Base-by-base conservation (phyloP, 2,797 vertebrate species). In the Sternarchorhynchus goeldii region DNA sequence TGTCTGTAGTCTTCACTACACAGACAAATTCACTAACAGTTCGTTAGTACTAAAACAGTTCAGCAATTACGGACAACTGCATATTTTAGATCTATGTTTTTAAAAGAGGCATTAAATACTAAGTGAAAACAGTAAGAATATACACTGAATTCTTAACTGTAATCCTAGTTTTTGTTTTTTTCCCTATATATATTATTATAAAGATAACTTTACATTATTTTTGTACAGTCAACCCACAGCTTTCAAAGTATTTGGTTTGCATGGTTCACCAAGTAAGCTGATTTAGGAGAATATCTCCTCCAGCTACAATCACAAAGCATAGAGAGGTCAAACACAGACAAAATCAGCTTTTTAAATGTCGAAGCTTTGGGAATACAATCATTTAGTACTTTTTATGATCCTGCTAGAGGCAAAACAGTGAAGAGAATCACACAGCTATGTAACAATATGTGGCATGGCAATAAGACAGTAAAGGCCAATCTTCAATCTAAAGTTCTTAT, bases 241-340 rank as follows among this genome's bases (percentile, higher is more conserved):
- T 50, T 8, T 29, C 17, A 57, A 18, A 71, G 17, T 57, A 32
- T 21, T 45, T 16, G 18, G 6, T 63, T 63, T 74, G 72, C 72
- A 74, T 74, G 62, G 58, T 31, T 74, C 57, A 59, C 20, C 41
- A 3, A 73, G 60, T 34, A 62, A 2, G 53, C 12, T 57, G 53
- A 34, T 7, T 57, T 55, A 31, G 16, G 16, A 55, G 59, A 12
- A 72, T 70, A 34, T 39, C n/a, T 59, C 20, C 5, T 36, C 31
- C 34, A 60, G 59, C 69, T 57, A 39, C 12, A 21, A 20, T 4
- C 31, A 59, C 55, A 20, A 14, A 21, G 7, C 34, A 60, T 20
- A 41, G 31, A 58, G 31, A 71, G 25, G 34, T 4, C 34, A 36
- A n/a, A 36, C 2, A 50, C n/a, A 67, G 36, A n/a, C 18, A 17